phyloP scores from a whole-genome alignment of 2,888 invertebrate species.

The Leucania comma region DNA sequence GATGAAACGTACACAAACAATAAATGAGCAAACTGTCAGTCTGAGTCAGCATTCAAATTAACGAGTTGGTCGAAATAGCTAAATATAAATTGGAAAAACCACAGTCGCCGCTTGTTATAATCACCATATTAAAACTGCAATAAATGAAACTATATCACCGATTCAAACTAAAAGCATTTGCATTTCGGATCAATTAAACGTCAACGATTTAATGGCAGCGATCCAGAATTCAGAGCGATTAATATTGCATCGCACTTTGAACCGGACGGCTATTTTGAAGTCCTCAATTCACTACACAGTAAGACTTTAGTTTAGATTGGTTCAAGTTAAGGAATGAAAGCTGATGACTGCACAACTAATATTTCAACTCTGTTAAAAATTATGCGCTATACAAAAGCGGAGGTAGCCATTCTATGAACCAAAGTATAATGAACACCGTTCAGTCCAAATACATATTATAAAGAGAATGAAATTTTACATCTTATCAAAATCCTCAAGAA shows the following conservation, averaged over 20 bases:
- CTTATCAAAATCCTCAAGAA: too few relatives aligned
- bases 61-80: not conserved
- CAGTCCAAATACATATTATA: too few relatives aligned
- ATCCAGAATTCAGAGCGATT: constrained; percentile 69
- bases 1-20: not conserved
- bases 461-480: too few relatives aligned
- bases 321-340: constrained; percentile 43
- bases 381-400: not conserved
- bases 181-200: constrained; percentile 65
- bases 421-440: too few relatives aligned
- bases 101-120: constrained; percentile 16
- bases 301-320: constrained; percentile 57
- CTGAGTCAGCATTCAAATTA: not conserved
- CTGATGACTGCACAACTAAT: not conserved
- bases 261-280: constrained; percentile 63
- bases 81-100: constrained; percentile 15
- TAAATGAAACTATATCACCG: constrained; percentile 46
- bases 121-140: constrained; percentile 45
- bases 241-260: constrained; percentile 68
- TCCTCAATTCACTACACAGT: constrained; percentile 58
- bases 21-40: not conserved
- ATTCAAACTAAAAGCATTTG: constrained; percentile 64
- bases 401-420: not conserved
- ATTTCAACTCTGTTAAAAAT: not conserved
- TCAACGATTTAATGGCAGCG: constrained; percentile 67